A percentile compares a stretch with the other conserved stretches of the same genome.
Evolutionary conservation across 2,797 vertebrate species (phyloP).

Genomic region (Manis javanica): DNA sequence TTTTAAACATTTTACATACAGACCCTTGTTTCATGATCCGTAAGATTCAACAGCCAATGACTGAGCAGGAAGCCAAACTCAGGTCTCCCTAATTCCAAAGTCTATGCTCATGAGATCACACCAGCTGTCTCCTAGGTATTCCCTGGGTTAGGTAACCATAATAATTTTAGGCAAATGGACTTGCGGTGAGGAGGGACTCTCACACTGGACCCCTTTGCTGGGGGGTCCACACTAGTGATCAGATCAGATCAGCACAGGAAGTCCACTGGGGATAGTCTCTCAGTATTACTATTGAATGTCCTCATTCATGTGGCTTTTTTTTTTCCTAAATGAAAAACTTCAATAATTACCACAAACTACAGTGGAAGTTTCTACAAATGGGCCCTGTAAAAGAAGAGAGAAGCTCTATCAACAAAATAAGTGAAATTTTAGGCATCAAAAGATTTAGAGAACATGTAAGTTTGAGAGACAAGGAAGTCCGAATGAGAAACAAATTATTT

Average conservation of each 20-base stretch:
- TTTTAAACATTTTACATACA: background rate
- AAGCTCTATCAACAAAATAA: background rate
- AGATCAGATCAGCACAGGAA: background rate
- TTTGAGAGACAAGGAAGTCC: background rate
- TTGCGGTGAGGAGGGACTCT: background rate
- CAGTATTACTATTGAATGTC: background rate
- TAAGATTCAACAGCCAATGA: background rate
- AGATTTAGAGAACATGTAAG: background rate
- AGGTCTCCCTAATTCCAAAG: background rate
- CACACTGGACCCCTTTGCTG: background rate
- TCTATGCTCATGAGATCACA: background rate
- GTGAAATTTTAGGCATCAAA: background rate
- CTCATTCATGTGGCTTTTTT: background rate
- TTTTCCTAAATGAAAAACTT: background rate
- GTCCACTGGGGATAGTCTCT: background rate
- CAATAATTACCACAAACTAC: background rate
- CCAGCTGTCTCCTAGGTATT: background rate
- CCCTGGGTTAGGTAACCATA: background rate
- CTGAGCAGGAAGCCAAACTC: background rate
- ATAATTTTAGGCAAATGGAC: background rate
- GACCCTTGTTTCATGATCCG: background rate
- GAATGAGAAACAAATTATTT: background rate
- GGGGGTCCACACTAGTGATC: background rate
- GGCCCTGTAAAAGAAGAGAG: background rate
- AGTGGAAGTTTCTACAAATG: background rate